Percentiles rank a stretch among this genome's conserved stretches.
Conservation (phyloP, 2,888 invertebrate species). For the Cyaniris semiargus region DNA sequence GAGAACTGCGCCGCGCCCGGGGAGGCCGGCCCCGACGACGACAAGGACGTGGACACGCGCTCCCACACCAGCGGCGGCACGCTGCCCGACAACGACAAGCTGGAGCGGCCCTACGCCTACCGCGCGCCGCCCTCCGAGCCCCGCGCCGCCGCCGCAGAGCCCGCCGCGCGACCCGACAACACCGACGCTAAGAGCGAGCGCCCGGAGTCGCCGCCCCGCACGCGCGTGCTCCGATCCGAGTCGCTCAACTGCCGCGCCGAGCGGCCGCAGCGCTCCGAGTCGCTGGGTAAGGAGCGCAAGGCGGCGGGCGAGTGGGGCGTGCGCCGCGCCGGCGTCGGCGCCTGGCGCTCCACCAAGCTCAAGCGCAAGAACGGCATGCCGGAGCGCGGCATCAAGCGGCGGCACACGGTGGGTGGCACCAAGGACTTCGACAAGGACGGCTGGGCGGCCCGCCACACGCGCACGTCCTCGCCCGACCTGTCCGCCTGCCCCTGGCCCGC, state of each 20-base stretch:
- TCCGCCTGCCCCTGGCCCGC: slow-evolving; percentile 53
- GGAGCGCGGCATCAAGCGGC: slow-evolving; percentile 90
- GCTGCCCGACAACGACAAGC: slow-evolving; percentile 69
- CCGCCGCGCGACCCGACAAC: slow-evolving; percentile 43
- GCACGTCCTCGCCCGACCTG: slow-evolving; percentile 82
- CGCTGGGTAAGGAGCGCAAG: slow-evolving; percentile 68
- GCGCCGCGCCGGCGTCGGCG: slow-evolving; percentile 81
- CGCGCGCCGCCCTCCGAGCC: slow-evolving; percentile 35
- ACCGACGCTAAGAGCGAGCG: slow-evolving; percentile 69
- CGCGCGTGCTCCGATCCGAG: slow-evolving; percentile 82
- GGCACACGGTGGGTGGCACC: slow-evolving; percentile 96
- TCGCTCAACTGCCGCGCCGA: slow-evolving; percentile 79
- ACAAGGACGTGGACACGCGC: slow-evolving; percentile 88
- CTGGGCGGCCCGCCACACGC: slow-evolving; percentile 81
- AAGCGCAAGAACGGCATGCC: slow-evolving; percentile 89
- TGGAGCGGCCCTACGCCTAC: slow-evolving; percentile 46
- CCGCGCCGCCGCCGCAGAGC: slow-evolving; percentile 50
- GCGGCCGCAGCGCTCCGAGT: slow-evolving; percentile 54
- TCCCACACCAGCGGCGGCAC: slow-evolving; percentile 74
- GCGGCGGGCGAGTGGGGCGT: slow-evolving; percentile 86
- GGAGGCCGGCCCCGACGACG: slow-evolving; percentile 79
- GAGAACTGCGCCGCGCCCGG: slow-evolving; percentile 59
- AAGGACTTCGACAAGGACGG: slow-evolving; percentile 87
- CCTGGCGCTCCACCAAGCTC: slow-evolving; percentile 81
- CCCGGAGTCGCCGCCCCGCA: slow-evolving; percentile 83